phyloP scores from a whole-genome alignment of 2,888 invertebrate species.

The Camptogramma bilineatum region DNA sequence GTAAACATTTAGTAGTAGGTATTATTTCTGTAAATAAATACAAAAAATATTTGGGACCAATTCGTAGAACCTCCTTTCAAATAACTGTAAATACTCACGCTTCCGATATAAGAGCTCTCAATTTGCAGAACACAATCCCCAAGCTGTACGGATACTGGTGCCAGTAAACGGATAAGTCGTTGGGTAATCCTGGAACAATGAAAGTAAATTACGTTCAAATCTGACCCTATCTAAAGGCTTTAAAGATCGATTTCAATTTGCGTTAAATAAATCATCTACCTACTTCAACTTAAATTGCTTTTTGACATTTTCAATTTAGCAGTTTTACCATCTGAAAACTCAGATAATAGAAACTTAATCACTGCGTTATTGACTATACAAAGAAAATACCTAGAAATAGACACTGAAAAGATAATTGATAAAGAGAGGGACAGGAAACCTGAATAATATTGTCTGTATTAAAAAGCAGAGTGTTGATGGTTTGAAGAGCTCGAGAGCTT shows the following conservation, averaged over 20 bases:
- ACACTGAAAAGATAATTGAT: no score
- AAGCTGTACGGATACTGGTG: conserved; percentile 94
- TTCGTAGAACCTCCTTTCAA: not conserved
- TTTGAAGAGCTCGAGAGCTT: no score
- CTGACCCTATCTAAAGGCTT: not conserved
- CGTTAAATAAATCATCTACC: not conserved
- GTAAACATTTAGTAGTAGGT: no score
- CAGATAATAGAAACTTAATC: not conserved
- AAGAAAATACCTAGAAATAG: not conserved
- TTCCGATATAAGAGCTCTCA: conserved; percentile 93
- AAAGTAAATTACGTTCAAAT: conserved; percentile 22
- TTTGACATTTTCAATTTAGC: conserved; percentile 3
- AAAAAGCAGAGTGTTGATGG: no score
- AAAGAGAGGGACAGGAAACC: no score
- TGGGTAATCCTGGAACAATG: conserved; percentile 90
- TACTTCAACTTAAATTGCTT: conserved; percentile 7
- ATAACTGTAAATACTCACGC: conserved; percentile 86
- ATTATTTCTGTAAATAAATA: no score
- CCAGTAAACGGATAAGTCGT: conserved; percentile 94
- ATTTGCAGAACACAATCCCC: conserved; percentile 92
- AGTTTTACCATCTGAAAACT: not conserved
- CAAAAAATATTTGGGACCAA: not conserved
- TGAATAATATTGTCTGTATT: no score
- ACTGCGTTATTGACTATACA: not conserved
- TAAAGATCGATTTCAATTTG: not conserved